Percentiles rank a stretch among this genome's conserved stretches.
These are phyloP conservation scores for Hermetia illucens DNA, from an alignment of 1,140 invertebrate species.

Conservation along the genomic window DNA sequence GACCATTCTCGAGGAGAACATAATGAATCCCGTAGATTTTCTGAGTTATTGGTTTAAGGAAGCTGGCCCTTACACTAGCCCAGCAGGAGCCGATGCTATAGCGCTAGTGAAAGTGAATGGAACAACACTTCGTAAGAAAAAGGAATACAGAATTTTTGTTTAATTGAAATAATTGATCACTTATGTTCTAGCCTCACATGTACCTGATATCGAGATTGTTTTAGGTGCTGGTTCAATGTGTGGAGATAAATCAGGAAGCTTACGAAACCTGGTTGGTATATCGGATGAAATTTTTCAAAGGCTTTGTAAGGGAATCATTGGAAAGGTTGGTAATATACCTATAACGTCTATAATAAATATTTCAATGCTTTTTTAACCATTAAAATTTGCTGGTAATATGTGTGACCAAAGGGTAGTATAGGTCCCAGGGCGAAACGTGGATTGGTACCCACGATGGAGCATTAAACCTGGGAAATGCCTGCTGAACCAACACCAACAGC, in stretches of 20 bases:
- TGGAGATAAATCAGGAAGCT: constrained; percentile 52
- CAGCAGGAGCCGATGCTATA: constrained; percentile 55
- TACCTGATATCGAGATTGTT: constrained; percentile 66
- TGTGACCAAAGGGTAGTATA: too few species aligned
- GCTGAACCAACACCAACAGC: too few species aligned
- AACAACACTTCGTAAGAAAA: too few species aligned
- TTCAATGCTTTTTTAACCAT: too few species aligned
- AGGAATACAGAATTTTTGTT: too few species aligned
- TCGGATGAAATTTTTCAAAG: constrained; percentile 42
- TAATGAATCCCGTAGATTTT: constrained; percentile 35
- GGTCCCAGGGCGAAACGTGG: too few species aligned
- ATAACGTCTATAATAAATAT: too few species aligned
- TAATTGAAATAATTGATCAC: constrained; percentile 4
- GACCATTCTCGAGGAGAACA: constrained; percentile 32
- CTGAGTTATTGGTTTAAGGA: constrained; percentile 39
- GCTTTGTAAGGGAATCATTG: constrained; percentile 37
- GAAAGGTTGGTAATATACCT: too few species aligned
- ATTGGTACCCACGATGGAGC: too few species aligned
- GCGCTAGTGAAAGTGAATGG: constrained; percentile 41
- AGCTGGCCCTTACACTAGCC: constrained; percentile 50
- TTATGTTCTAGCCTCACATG: constrained; percentile 16
- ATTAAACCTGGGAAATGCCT: too few species aligned
- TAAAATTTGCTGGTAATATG: too few species aligned
- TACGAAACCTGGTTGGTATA: constrained; percentile 46
- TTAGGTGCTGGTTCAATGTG: constrained; percentile 54